Percentiles rank a stretch among this genome's conserved stretches.
Conservation (phyloP, 1,140 invertebrate genomes). For the Asobara japonica region DNA sequence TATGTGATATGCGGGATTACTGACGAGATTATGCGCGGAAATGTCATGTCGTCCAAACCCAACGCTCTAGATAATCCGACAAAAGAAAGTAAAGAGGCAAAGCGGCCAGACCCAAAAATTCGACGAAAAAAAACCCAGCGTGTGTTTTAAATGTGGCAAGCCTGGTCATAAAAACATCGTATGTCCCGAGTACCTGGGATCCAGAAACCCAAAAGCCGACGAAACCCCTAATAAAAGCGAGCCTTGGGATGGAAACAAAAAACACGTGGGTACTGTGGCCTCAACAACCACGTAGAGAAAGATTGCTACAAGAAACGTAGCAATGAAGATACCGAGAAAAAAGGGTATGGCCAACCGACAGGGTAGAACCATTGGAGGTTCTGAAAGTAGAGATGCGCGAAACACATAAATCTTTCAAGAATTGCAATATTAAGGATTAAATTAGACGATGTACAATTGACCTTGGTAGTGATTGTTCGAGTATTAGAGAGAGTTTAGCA, state of each 20-base stretch:
- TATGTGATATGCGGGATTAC: background rate
- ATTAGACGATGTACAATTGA: conserved; percentile 22
- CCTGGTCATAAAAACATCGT: background rate
- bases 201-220: background rate
- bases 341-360: background rate
- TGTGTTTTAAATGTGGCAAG: background rate
- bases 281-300: background rate
- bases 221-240: background rate
- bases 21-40: background rate
- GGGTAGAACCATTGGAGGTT: background rate
- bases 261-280: conserved; percentile 3
- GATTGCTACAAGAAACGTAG: background rate
- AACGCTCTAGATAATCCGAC: too few species aligned
- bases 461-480: conserved; percentile 32
- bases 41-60: background rate
- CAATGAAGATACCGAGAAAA: background rate
- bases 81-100: too few species aligned
- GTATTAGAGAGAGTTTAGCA: conserved; percentile 26
- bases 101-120: background rate
- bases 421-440: background rate
- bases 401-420: conserved; percentile 6
- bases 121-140: background rate
- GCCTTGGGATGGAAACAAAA: background rate
- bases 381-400: background rate
- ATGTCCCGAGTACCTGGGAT: background rate